Conservation (phyloP, 2,888 invertebrate genomes). For the Agrilus mali region DNA sequence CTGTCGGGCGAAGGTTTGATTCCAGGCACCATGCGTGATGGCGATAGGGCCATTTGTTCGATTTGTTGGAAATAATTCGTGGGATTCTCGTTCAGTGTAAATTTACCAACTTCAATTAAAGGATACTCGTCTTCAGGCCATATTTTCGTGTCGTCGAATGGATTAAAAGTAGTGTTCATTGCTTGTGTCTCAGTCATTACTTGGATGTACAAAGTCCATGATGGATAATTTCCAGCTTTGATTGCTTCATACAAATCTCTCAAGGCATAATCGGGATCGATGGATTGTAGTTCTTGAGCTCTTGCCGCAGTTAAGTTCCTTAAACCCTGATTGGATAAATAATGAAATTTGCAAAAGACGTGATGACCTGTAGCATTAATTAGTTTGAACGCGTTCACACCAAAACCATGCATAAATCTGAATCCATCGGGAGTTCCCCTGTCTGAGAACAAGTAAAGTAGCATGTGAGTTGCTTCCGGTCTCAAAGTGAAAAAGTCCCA, state of each 20-base stretch:
- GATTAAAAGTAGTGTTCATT: constrained; percentile 67
- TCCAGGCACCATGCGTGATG: constrained; percentile 81
- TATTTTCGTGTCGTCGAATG: constrained; percentile 87
- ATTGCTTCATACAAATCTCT: constrained; percentile 87
- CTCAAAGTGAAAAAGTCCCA: constrained; percentile 89
- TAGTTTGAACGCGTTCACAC: constrained; percentile 85
- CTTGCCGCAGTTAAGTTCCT: constrained; percentile 58
- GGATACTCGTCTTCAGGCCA: constrained; percentile 86
- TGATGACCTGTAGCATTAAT: constrained; percentile 61
- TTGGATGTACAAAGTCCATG: constrained; percentile 76
- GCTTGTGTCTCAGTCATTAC: constrained; percentile 82
- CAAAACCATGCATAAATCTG: constrained; percentile 67
- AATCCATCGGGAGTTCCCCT: constrained; percentile 88
- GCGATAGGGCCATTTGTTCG: constrained; percentile 85
- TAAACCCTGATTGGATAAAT: constrained; percentile 82
- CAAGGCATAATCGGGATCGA: constrained; percentile 80
- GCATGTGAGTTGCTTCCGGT: constrained; percentile 78
- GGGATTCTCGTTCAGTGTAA: constrained; percentile 79
- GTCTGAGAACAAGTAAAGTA: constrained; percentile 76
- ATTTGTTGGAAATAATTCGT: constrained; percentile 89
- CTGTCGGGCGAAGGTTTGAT: constrained; percentile 89
- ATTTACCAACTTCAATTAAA: constrained; percentile 73
- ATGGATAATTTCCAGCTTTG: constrained; percentile 53
- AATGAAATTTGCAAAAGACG: constrained; percentile 86
- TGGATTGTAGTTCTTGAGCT: constrained; percentile 55